Conservation (phyloP, 2,113 vertebrate species). For the Seriola rivoliana region DNA sequence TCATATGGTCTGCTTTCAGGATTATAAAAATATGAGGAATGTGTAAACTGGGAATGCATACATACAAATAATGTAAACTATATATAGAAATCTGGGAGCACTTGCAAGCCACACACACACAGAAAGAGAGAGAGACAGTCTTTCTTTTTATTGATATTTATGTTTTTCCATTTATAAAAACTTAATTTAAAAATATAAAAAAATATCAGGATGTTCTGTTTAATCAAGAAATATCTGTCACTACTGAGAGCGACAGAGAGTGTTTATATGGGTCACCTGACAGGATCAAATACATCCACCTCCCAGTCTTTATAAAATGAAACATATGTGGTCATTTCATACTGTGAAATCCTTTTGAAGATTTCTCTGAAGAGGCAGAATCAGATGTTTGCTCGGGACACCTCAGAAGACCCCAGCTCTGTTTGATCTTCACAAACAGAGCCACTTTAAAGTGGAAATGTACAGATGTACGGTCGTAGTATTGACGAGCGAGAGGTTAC, state of each 20-base stretch:
- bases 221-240: neutral
- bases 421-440: constrained; percentile 72
- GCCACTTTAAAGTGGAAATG: constrained; percentile 79
- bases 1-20: constrained; percentile 37
- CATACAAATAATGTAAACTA: constrained; percentile 15
- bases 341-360: constrained; percentile 72
- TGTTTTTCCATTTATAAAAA: neutral
- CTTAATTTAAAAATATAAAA: neutral
- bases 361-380: constrained; percentile 44
- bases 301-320: constrained; percentile 57
- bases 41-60: constrained; percentile 11
- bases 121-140: neutral
- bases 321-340: constrained; percentile 73
- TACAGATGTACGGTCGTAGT: constrained; percentile 60
- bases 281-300: constrained; percentile 62
- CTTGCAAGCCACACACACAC: neutral
- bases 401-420: constrained; percentile 54
- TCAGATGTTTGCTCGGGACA: constrained; percentile 58
- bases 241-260: neutral
- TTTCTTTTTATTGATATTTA: neutral
- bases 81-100: neutral
- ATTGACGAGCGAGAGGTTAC: constrained; percentile 35
- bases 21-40: constrained; percentile 47
- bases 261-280: constrained; percentile 31
- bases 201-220: neutral